A percentile compares a stretch with the other conserved stretches of the same genome.
Evolutionary conservation across 35 echinoderm and acorn worm genomes (phyloP).

Genomic region (Patiria miniata): DNA sequence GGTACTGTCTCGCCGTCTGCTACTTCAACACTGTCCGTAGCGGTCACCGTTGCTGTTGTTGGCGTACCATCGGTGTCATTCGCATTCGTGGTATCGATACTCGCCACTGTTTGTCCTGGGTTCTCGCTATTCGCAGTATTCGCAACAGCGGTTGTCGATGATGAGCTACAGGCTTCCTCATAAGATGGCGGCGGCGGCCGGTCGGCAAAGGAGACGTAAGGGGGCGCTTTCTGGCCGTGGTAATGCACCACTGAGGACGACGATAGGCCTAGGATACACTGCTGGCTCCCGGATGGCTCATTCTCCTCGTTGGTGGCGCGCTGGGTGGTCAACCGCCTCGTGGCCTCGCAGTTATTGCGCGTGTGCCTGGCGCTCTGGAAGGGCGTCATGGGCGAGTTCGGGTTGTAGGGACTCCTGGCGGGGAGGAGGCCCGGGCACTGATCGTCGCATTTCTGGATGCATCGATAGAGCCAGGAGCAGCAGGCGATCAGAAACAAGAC

Average conservation of each 20-base stretch:
- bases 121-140: not conserved
- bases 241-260: conserved; percentile 1
- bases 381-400: not conserved
- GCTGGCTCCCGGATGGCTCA: conserved; percentile 8
- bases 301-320: conserved; percentile 4
- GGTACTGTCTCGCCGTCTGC: not conserved
- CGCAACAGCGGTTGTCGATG: not conserved
- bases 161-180: conserved; percentile 29
- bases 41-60: not conserved
- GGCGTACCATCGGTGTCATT: not conserved
- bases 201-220: conserved; percentile 18
- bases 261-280: conserved; percentile 1
- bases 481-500: conserved; percentile 57
- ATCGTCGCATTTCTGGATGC: conserved; percentile 55
- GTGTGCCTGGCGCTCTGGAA: not conserved
- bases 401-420: not conserved
- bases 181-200: conserved; percentile 50
- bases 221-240: conserved; percentile 26
- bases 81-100: not conserved
- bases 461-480: conserved; percentile 68
- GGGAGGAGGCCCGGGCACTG: conserved; percentile 17
- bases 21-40: not conserved
- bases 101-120: not conserved
- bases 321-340: not conserved
- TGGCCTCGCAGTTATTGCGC: conserved; percentile 1